Conservation (phyloP, 2,113 vertebrate species). For the Progne subis region DNA sequence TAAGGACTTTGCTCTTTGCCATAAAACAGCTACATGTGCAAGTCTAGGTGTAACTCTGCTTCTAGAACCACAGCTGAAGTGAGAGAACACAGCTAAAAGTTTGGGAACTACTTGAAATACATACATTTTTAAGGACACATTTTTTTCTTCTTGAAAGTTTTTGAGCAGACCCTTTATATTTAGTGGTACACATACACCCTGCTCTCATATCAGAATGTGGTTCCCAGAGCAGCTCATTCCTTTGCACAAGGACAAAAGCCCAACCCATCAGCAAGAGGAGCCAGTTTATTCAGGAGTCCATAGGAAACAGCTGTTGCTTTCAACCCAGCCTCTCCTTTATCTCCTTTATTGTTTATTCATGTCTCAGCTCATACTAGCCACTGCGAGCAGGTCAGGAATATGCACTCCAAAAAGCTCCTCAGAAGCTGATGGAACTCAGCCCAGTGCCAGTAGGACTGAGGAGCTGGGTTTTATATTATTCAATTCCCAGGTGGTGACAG, state of each 20-base stretch:
- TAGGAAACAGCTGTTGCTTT: slow-evolving; percentile 50
- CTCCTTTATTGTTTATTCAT: slow-evolving; percentile 39
- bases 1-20: slow-evolving; percentile 8
- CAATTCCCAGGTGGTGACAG: slow-evolving; percentile 43
- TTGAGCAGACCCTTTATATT: background rate
- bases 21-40: background rate
- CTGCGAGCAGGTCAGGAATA: slow-evolving; percentile 28
- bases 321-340: slow-evolving; percentile 37
- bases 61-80: background rate
- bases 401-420: background rate
- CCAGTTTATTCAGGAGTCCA: slow-evolving; percentile 35
- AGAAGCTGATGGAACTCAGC: slow-evolving; percentile 27
- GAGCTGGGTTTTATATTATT: background rate
- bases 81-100: background rate
- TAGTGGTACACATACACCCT: background rate
- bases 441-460: background rate
- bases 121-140: background rate
- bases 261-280: background rate
- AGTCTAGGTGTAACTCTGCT: background rate
- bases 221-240: background rate
- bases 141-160: background rate
- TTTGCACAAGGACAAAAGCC: background rate
- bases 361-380: background rate
- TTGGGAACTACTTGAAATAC: background rate
- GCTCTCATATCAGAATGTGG: background rate